Evolutionary conservation across 2,888 invertebrate species (phyloP).

Genomic region (Heteromyza rotundicornis): DNA sequence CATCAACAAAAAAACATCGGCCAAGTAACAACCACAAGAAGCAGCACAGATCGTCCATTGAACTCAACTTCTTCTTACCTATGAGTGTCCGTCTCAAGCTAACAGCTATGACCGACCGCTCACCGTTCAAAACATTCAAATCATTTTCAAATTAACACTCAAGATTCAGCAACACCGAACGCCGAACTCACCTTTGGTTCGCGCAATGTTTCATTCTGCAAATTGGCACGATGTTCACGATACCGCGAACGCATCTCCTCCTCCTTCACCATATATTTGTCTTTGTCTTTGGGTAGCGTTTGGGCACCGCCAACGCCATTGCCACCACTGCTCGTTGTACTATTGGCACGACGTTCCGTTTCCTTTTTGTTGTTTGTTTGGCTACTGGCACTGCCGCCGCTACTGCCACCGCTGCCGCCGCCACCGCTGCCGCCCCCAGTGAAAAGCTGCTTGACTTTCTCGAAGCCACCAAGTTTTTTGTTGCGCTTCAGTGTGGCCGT

Average conservation of each 20-base stretch:
- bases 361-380: constrained; percentile 46
- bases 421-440: constrained; percentile 62
- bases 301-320: constrained; percentile 59
- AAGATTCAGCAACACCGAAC: no score
- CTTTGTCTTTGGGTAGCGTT: constrained; percentile 28
- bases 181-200: constrained; percentile 60
- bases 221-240: constrained; percentile 65
- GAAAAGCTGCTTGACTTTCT: constrained; percentile 81
- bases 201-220: constrained; percentile 47
- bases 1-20: constrained; percentile 13
- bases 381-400: constrained; percentile 48
- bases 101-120: no score
- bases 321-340: constrained; percentile 48
- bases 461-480: constrained; percentile 75
- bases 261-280: constrained; percentile 65
- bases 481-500: constrained; percentile 59
- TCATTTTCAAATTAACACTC: constrained; percentile 26
- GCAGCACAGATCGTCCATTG: background rate
- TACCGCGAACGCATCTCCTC: constrained; percentile 67
- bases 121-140: constrained; percentile 4
- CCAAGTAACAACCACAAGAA: background rate
- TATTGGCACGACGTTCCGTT: constrained; percentile 53
- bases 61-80: background rate
- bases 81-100: no score
- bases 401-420: constrained; percentile 58